Evolutionary conservation across 2,888 invertebrate genomes (phyloP).

Genomic region (Diaphora mendica): DNA sequence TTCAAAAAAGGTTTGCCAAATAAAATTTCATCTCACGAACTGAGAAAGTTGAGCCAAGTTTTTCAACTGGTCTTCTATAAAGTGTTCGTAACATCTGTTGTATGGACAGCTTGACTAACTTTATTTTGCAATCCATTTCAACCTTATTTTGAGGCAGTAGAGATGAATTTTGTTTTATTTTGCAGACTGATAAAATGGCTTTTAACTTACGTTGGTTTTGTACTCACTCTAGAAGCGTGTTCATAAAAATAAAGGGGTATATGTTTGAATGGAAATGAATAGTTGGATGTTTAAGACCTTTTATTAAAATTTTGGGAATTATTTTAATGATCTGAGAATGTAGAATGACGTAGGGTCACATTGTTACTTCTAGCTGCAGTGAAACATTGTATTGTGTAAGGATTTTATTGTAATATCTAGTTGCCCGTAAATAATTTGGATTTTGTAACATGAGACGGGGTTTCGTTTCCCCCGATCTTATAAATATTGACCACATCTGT

Average conservation of each 20-base stretch:
- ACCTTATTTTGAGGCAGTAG: conserved; percentile 40
- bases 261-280: conserved; percentile 58
- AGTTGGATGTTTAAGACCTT: conserved; percentile 51
- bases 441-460: conserved; percentile 22
- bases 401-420: conserved; percentile 22
- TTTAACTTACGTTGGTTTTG: conserved; percentile 70
- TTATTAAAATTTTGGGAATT: conserved; percentile 47
- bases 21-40: conserved; percentile 81
- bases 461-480: conserved; percentile 10
- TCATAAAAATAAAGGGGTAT: conserved; percentile 73
- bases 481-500: conserved; percentile 21
- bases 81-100: conserved; percentile 81
- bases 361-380: conserved; percentile 22
- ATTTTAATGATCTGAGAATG: conserved; percentile 55
- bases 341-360: conserved; percentile 24
- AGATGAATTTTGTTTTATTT: conserved; percentile 40
- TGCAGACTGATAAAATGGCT: conserved; percentile 33
- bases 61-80: conserved; percentile 67
- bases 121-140: conserved; percentile 27
- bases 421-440: conserved; percentile 25
- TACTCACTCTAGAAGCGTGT: conserved; percentile 70
- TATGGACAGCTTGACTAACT: conserved; percentile 69
- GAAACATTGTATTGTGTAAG: conserved; percentile 21
- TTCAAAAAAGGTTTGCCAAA: conserved; percentile 76
- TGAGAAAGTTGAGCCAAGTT: conserved; percentile 70